These are phyloP conservation scores for Osmerus mordax DNA, from an alignment of 2,113 vertebrate species.

Conservation along the genomic window DNA sequence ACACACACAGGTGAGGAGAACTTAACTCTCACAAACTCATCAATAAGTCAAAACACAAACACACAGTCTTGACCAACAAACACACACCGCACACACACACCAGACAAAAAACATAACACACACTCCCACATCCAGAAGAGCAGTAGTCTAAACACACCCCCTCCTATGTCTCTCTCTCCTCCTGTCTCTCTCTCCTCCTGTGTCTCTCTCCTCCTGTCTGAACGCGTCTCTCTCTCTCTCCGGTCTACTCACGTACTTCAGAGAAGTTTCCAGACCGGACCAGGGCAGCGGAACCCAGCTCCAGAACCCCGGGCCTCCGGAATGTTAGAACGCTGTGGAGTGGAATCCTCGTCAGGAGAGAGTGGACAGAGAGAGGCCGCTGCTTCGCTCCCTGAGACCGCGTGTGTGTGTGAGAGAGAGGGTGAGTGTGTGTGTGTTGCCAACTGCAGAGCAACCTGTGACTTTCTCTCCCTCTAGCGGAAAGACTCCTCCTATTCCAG, in stretches of 20 bases:
- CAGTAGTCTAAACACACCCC: conserved; percentile 7
- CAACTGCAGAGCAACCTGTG: too few species aligned
- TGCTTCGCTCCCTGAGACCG: too few species aligned
- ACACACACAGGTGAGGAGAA: too few species aligned
- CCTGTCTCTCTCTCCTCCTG: too few species aligned
- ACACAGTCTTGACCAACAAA: not conserved
- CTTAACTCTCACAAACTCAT: too few species aligned
- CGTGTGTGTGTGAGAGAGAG: not conserved
- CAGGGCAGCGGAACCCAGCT: not conserved
- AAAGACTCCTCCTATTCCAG: conserved; percentile 25
- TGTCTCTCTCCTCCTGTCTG: too few species aligned
- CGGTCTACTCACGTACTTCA: too few species aligned
- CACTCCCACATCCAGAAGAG: not conserved
- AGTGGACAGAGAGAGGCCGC: too few species aligned
- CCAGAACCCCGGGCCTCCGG: not conserved
- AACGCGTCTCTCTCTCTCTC: too few species aligned
- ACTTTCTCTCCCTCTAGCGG: conserved; percentile 24
- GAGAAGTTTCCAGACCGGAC: not conserved
- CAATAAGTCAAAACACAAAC: not conserved
- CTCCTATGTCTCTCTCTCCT: not conserved
- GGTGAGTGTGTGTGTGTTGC: not conserved
- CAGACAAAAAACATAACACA: conserved; percentile 14
- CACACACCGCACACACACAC: too few species aligned
- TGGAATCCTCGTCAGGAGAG: not conserved
- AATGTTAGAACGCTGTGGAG: not conserved